Percentiles rank a stretch among this genome's conserved stretches.
phyloP scores from a whole-genome alignment of 1,140 invertebrate species.

The Xylocopa sonorina region DNA sequence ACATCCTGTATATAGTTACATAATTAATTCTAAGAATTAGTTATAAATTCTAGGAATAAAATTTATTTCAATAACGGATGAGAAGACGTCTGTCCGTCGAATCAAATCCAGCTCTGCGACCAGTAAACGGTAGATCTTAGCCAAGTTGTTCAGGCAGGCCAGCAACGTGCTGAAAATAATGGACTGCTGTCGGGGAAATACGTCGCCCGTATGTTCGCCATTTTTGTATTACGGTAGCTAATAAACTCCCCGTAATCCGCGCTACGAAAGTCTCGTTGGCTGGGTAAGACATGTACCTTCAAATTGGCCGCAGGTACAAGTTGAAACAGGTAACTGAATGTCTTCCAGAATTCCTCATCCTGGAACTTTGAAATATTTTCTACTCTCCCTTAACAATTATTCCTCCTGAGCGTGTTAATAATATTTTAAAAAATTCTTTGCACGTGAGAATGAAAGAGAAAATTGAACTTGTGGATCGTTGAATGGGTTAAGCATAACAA shows the following conservation, averaged over 20 bases:
- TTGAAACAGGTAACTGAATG: background rate
- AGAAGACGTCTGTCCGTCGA: background rate
- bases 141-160: background rate
- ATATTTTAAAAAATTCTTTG: too few relatives aligned
- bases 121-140: background rate
- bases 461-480: background rate
- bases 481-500: too few relatives aligned
- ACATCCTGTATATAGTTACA: too few relatives aligned
- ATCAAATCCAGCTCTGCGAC: background rate
- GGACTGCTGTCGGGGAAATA: background rate
- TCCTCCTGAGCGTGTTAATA: too few relatives aligned
- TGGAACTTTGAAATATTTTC: background rate
- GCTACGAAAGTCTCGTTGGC: background rate
- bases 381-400: too few relatives aligned
- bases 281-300: too few relatives aligned
- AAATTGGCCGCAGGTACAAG: background rate
- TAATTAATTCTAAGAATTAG: background rate
- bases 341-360: background rate
- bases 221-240: background rate
- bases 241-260: conserved; percentile 3
- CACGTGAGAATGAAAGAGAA: too few relatives aligned
- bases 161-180: background rate
- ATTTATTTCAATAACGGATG: background rate
- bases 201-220: background rate
- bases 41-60: background rate